Base-by-base conservation (phyloP, 2,113 vertebrate species). In the Phainopepla nitens region DNA sequence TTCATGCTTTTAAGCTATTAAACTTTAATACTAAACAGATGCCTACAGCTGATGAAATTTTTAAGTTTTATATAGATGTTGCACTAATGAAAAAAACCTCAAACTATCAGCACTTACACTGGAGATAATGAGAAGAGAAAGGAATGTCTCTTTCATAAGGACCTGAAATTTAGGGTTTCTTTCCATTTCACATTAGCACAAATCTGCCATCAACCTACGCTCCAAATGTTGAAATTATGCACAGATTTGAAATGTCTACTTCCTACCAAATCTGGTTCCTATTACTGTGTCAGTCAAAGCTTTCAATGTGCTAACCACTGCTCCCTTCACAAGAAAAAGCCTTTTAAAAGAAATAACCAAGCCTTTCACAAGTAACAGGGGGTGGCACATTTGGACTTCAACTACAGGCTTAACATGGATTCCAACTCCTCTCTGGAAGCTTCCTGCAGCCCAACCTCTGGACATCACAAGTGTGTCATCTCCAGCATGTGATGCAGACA, bases 171-270 rank as follows among this genome's bases (percentile, higher is more conserved):
- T 61, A 61, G n/a, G 36, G 5, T 6, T 95, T 91, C 58, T 71
- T 95, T 93, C 42, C 58, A 92, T 83, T 88, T 89, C 47, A 82
- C n/a, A 78, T 92, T 81, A 93, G 51, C 72, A 79, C 33, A 85
- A 89, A 95, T 83, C 75, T 90, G 79, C 58, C 68, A 78, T 50
- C 76, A 92, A 76, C 89, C 93, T 64, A 92, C 42, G 13, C 88
- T 97, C 84, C 78, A 95, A 93, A 90, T 90, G 87, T 54, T 88
- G 71, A 60, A 93, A 88, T 77, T 88, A 66, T 42, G 44, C 75
- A 93, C 64, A 82, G 84, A 73, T 82, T 61, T 73, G 70, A 87
- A 91, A 76, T 72, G 82, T 51, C 77, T 56, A 20, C 33, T 93
- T 87, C 82, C 58, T 82, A 87, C 73, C 27, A 66, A 16, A 18